Base-by-base conservation (phyloP, 2,113 vertebrate species). In the Triplophysa siluroides region DNA sequence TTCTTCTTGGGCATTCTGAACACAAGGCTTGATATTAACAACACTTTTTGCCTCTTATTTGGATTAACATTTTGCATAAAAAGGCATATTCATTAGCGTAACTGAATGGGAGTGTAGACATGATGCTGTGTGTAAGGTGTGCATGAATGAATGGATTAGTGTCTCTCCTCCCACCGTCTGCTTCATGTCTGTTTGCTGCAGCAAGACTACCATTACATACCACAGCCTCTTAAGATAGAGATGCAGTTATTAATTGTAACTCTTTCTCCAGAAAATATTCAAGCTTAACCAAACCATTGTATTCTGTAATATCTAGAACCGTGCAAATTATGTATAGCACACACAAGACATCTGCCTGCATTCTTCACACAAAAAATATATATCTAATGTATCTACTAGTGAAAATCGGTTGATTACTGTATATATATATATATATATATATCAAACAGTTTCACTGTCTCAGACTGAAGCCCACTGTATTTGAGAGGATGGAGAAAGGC, bases 81-180 rank as follows among this genome's bases (percentile, higher is more conserved):
- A 63, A 61, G 50, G 12, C 3, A n/a, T 45, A 58, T 58, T 54
- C 70, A 75, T 23, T 21, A 76, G 13, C 13, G 43, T 23, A 56
- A 33, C n/a, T 81, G 50, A 67, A 75, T 75, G 70, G 79, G 69
- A 74, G 60, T 63, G 69, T 64, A 77, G 62, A 62, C 56, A 65
- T 38, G 45, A 76, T 63, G 60, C 74, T 50, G 60, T 76, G 61
- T 64, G 62, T 77, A 54, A 77, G 47, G 75, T 77, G 75, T 38
- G 62, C 60, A 76, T 65, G 47, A 77, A 77, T 77, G 60, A 65
- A 77, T 52, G 61, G 61, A 77, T 77, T 77, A 38, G 43, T 65
- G 43, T 66, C 24, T 45, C 43, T 76, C 75, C 75, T 77, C 60
- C 43, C 62, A 77, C 75, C 19, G 47, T 54, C 75, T 77, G 61